phyloP scores from a whole-genome alignment of 2,113 vertebrate species.

The Sylvilagus bachmani region DNA sequence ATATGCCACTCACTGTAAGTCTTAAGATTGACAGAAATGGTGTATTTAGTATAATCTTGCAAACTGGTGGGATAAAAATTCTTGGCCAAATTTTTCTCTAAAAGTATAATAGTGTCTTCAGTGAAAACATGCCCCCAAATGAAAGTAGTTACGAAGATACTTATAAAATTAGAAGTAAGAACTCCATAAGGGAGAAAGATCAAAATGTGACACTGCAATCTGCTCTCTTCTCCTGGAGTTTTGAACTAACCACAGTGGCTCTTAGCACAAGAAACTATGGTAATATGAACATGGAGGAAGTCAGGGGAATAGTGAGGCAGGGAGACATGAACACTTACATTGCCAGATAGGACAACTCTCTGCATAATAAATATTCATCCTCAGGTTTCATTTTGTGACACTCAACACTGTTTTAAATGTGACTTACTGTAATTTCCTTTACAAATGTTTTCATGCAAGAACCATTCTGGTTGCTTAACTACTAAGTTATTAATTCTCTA shows the following conservation, averaged over 20 bases:
- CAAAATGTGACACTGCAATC: not conserved
- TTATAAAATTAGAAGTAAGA: conserved; percentile 26
- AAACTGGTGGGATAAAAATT: conserved; percentile 15
- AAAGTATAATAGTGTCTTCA: not conserved
- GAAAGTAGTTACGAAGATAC: not conserved
- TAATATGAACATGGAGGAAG: not conserved
- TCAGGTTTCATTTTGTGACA: not conserved
- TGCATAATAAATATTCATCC: not conserved
- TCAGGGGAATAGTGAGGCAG: fast-evolving
- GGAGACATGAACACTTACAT: too few relatives aligned
- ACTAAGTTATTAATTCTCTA: conserved; percentile 42
- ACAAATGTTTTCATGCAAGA: conserved; percentile 48
- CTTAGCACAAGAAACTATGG: not conserved
- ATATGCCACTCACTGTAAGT: not conserved
- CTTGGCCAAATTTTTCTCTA: not conserved
- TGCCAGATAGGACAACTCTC: not conserved
- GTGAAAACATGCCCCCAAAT: not conserved
- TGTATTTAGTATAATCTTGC: not conserved
- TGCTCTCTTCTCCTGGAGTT: not conserved
- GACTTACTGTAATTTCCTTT: conserved; percentile 21
- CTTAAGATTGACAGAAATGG: not conserved
- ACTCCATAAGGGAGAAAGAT: not conserved
- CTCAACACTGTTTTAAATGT: not conserved
- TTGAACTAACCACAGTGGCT: not conserved
- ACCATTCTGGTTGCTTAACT: conserved; percentile 54